A percentile compares a stretch with the other conserved stretches of the same genome.
phyloP scores from a whole-genome alignment of 2,797 vertebrate genomes.

The Lates japonicus region DNA sequence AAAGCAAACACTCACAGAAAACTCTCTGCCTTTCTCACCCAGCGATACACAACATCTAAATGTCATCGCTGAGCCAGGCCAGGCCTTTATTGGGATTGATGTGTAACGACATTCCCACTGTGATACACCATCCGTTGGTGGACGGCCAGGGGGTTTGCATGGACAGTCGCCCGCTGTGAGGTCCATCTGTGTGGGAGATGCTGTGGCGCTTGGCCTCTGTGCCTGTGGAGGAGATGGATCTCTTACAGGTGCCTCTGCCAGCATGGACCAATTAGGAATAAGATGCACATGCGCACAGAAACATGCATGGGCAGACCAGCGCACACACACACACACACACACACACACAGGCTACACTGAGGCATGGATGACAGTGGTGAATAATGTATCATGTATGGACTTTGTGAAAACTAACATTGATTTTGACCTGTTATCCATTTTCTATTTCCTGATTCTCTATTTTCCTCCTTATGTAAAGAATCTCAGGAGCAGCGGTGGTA shows the following conservation, averaged over 20 bases:
- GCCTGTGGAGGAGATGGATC: conserved; percentile 77
- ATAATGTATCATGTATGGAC: too few species aligned
- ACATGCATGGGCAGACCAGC: conserved; percentile 16
- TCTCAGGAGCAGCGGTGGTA: too few species aligned
- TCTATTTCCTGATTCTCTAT: too few species aligned
- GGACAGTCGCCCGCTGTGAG: conserved; percentile 69
- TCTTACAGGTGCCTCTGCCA: conserved; percentile 75
- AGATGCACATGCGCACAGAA: conserved; percentile 47
- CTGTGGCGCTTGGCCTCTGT: conserved; percentile 52
- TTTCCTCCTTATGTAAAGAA: too few species aligned
- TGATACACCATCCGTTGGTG: conserved; percentile 69
- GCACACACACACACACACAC: conserved; percentile 7
- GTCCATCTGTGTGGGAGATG: conserved; percentile 80
- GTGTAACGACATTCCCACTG: conserved; percentile 66
- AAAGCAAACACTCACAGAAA: conserved; percentile 57
- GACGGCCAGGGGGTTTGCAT: conserved; percentile 58
- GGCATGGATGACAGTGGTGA: background rate
- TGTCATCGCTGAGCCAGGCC: conserved; percentile 62
- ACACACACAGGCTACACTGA: conserved; percentile 8
- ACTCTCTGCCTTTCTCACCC: conserved; percentile 39
- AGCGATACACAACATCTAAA: conserved; percentile 61
- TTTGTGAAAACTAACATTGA: too few species aligned
- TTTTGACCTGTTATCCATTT: too few species aligned
- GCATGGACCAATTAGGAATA: conserved; percentile 74
- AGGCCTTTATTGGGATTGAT: conserved; percentile 72